These are phyloP conservation scores for Dipodomys spectabilis DNA, from an alignment of 2,113 vertebrate genomes.

Conservation along the genomic window DNA sequence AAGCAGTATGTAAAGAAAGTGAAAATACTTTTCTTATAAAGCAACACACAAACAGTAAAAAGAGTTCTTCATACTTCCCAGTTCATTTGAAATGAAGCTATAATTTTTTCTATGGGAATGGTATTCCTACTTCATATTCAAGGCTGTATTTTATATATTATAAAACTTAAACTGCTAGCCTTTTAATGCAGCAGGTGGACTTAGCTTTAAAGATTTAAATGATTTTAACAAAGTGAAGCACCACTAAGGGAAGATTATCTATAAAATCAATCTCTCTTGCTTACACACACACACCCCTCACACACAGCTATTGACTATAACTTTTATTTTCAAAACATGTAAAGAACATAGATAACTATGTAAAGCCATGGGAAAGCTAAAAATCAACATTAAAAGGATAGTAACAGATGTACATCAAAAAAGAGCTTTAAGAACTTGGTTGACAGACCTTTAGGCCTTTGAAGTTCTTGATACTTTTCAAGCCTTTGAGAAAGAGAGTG, in stretches of 20 bases:
- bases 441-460: neutral
- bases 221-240: conserved; percentile 16
- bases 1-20: neutral
- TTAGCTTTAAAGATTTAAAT: neutral
- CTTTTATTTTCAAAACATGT: conserved; percentile 22
- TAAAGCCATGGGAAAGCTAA: neutral
- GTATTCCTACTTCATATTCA: neutral
- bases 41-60: neutral
- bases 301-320: neutral
- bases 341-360: neutral
- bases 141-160: conserved; percentile 4
- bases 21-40: conserved; percentile 16
- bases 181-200: neutral
- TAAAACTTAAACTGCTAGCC: neutral
- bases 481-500: neutral
- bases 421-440: neutral
- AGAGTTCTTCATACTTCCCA: neutral
- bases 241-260: neutral
- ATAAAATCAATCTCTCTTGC: neutral
- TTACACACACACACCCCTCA: neutral
- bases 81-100: neutral
- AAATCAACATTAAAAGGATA: neutral
- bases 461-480: neutral
- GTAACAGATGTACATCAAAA: neutral
- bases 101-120: neutral